These are phyloP conservation scores for Steatornis caripensis DNA, from an alignment of 2,113 vertebrate species.

Conservation along the genomic window DNA sequence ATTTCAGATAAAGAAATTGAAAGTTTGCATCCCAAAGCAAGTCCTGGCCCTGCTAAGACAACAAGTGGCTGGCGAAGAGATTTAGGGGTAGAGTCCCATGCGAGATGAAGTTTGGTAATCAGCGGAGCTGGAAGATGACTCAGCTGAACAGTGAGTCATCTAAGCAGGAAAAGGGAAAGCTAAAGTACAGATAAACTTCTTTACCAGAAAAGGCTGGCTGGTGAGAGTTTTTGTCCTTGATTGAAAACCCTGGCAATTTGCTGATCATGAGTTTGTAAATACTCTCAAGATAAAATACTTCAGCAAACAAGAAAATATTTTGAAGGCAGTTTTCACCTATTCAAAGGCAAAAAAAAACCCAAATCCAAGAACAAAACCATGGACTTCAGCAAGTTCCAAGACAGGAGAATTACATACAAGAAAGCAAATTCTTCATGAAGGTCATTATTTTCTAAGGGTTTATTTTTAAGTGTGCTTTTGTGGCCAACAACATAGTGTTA, in stretches of 20 bases:
- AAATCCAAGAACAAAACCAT: not conserved
- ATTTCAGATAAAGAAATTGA: not conserved
- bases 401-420: not conserved
- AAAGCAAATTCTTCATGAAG: not conserved
- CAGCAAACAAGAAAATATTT: not conserved
- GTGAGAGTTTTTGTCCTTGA: not conserved
- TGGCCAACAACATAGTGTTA: not conserved
- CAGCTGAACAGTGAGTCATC: constrained; percentile 20
- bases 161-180: constrained; percentile 29
- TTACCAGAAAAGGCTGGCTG: not conserved
- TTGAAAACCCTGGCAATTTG: constrained; percentile 2
- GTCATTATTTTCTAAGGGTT: not conserved
- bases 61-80: not conserved
- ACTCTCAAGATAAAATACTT: not conserved
- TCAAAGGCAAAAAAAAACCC: not conserved
- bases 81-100: not conserved
- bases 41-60: not conserved
- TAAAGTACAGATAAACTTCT: not conserved
- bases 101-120: not conserved
- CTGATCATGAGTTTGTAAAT: constrained; percentile 1
- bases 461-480: not conserved
- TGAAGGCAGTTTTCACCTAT: not conserved
- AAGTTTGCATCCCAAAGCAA: not conserved
- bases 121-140: not conserved
- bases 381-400: not conserved